Base-by-base conservation (phyloP, 2,113 vertebrate species). In the Urocynchramus pylzowi region DNA sequence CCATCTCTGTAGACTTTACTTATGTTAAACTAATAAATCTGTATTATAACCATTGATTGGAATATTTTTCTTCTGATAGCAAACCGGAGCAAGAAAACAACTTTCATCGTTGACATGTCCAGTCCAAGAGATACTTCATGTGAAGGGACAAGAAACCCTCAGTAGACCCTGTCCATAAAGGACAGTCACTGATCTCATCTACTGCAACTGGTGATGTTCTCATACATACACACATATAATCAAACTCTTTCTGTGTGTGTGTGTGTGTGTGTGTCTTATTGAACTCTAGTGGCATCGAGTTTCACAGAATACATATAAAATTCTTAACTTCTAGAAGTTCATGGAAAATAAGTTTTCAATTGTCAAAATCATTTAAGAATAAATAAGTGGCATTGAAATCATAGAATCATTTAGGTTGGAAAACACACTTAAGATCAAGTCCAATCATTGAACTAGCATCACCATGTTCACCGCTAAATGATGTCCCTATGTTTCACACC, bases 241-340 rank as follows among this genome's bases (percentile, higher is more conserved):
- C 30, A 30, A 35, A 31, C 3, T 28, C 28, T 33, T 8, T 7
- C 4, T 9, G 3, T 7, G 3, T 14, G 4, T 18, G 3, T 14
- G 4, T 9, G 3, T 7, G 3, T 14, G 4, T 18, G 3, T 14
- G 13, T 33, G 30, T 65, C 31, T 33, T 11, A 15, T 0, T 35
- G 24, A 93, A 79, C 30, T 73, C 44, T 1, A 61, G 9, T 10
- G 16, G 14, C 39, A 80, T 1, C 52, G 23, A 73, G 9, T 71
- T 84, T 44, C 47, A 90, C 4, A 67, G 49, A 90, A 59, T 13
- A 75, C 56, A 63, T 16, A 74, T 0, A 44, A 81, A 84, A 65
- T 4, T 28, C 0, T 0, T n/a, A 30, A 75, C 14, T 91, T 78
- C 56, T 44, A 11, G 19, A 71, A 87, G 22, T 5, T 60, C 7